These are phyloP conservation scores for Lepeophtheirus salmonis DNA, from an alignment of 1,140 invertebrate species.

Conservation along the genomic window DNA sequence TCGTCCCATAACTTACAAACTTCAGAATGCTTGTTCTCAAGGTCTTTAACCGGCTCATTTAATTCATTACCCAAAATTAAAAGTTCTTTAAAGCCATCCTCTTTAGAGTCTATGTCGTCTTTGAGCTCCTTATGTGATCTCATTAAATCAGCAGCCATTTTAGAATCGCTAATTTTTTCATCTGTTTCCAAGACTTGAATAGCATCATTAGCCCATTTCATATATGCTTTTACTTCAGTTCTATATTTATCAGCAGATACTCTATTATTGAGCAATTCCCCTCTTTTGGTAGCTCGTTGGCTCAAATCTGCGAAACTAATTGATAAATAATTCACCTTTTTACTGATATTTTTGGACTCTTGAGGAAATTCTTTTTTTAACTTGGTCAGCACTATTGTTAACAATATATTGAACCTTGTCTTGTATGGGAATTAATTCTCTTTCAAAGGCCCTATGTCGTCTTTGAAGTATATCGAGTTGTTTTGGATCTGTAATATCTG, in stretches of 20 bases:
- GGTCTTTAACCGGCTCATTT: slow-evolving; percentile 44
- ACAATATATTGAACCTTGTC: slow-evolving; percentile 51
- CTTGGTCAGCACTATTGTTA: slow-evolving; percentile 25
- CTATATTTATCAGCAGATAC: background rate
- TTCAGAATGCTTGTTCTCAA: slow-evolving; percentile 52
- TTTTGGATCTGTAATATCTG: background rate
- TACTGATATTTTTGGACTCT: background rate
- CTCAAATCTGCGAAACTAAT: background rate
- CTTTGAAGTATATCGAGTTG: slow-evolving; percentile 43
- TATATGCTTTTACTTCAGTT: background rate
- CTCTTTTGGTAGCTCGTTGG: background rate
- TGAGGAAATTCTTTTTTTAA: background rate
- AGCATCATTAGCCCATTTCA: slow-evolving; percentile 49
- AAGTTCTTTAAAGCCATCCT: slow-evolving; percentile 45
- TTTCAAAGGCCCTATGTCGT: slow-evolving; percentile 66
- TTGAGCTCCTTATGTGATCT: slow-evolving; percentile 78
- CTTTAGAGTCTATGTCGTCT: slow-evolving; percentile 74
- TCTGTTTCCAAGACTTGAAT: slow-evolving; percentile 62
- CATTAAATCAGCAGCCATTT: slow-evolving; percentile 66
- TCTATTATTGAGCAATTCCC: background rate
- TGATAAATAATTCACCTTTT: background rate
- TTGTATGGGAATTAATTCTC: slow-evolving; percentile 68
- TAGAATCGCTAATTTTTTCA: slow-evolving; percentile 61
- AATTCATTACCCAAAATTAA: slow-evolving; percentile 30
- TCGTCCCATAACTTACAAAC: slow-evolving; percentile 53